A percentile compares a stretch with the other conserved stretches of the same genome.
Evolutionary conservation across 2,888 invertebrate species (phyloP).

Genomic region (Bruchidius siliquastri): DNA sequence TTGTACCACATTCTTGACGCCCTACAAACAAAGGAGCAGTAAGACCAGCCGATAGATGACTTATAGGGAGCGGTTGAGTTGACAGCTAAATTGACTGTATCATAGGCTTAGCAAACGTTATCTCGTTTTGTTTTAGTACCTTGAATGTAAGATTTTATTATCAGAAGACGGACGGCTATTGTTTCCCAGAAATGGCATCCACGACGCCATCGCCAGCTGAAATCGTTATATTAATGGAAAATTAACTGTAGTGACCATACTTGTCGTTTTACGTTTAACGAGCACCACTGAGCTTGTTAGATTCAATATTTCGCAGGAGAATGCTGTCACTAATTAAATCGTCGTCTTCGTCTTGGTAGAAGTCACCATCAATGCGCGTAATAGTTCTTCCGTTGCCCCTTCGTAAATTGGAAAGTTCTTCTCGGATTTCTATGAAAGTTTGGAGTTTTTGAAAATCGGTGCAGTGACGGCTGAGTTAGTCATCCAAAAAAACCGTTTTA

Average conservation of each 20-base stretch:
- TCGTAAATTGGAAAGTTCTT: too few relatives aligned
- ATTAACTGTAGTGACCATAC: not conserved
- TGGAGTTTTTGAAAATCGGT: too few relatives aligned
- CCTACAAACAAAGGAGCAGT: too few relatives aligned
- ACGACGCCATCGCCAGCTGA: not conserved
- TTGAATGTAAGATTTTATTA: not conserved
- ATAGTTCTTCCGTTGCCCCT: not conserved
- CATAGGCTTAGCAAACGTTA: not conserved
- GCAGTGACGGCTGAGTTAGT: too few relatives aligned
- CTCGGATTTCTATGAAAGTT: too few relatives aligned
- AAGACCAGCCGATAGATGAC: too few relatives aligned
- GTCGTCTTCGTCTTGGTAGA: not conserved
- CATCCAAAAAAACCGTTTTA: too few relatives aligned
- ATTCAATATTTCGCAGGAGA: not conserved
- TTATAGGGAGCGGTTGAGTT: too few relatives aligned
- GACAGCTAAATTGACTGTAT: conserved; percentile 3
- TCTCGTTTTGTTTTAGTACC: not conserved
- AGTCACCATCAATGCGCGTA: not conserved
- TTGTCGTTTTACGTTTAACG: not conserved
- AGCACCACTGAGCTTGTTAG: not conserved
- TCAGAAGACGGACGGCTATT: not conserved
- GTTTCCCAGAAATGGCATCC: not conserved
- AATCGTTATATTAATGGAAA: not conserved
- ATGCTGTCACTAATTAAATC: not conserved
- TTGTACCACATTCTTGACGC: too few relatives aligned